Evolutionary conservation across 2,797 vertebrate species (phyloP).

Genomic region (Thunnus albacares): DNA sequence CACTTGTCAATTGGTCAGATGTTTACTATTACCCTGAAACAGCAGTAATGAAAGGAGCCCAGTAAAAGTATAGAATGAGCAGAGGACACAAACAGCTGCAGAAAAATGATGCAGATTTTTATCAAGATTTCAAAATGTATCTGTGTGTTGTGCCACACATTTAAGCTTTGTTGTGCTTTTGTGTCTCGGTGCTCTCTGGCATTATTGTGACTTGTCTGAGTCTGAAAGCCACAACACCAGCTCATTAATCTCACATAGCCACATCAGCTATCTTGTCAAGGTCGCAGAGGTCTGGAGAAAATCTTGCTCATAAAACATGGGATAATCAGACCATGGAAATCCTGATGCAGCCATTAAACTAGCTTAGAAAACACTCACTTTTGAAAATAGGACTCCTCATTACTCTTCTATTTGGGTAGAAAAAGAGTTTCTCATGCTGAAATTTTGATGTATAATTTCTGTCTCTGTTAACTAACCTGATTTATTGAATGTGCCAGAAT

Average conservation of each 20-base stretch:
- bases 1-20: not conserved
- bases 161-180: conserved; percentile 13
- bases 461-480: conserved; percentile 8
- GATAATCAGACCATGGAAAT: conserved; percentile 17
- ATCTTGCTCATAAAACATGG: conserved; percentile 31
- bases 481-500: conserved; percentile 2
- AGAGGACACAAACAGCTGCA: conserved; percentile 2
- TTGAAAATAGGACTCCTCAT: not conserved
- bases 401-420: not conserved
- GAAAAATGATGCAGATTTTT: not conserved
- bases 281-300: conserved; percentile 53
- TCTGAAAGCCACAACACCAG: conserved; percentile 29
- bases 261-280: conserved; percentile 47
- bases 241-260: conserved; percentile 44
- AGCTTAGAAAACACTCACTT: not conserved
- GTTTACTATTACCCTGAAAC: not conserved
- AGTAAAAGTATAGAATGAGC: not conserved
- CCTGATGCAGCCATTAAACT: not conserved
- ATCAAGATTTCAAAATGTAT: conserved; percentile 4
- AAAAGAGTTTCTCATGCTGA: not conserved
- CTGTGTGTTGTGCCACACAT: conserved; percentile 10
- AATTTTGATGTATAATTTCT: not conserved
- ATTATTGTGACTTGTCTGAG: conserved; percentile 29
- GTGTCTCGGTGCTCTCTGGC: not conserved
- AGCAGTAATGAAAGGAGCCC: not conserved